A percentile compares a stretch with the other conserved stretches of the same genome.
Conservation (phyloP, 2,797 vertebrate species). For the Zalophus californianus region DNA sequence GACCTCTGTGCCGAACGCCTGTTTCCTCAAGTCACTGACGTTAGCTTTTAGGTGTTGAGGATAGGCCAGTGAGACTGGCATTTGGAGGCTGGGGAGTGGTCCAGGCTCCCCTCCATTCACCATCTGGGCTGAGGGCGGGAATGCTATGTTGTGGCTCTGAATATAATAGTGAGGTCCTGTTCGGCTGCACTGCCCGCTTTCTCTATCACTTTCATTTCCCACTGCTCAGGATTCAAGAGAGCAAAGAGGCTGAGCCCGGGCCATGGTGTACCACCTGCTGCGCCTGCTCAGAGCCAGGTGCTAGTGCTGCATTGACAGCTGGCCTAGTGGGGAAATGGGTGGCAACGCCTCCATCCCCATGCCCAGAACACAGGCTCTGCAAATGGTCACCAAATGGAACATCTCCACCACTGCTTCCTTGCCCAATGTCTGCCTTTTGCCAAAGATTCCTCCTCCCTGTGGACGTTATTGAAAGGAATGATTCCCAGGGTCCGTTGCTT, state of each 20-base stretch:
- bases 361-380: neutral
- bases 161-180: neutral
- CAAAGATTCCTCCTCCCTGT: neutral
- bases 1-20: neutral
- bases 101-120: neutral
- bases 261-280: neutral
- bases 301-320: neutral
- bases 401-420: neutral
- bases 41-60: neutral
- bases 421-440: neutral
- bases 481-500: neutral
- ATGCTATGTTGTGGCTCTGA: neutral
- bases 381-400: neutral
- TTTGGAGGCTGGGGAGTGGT: neutral
- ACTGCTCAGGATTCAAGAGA: neutral
- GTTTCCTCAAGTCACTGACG: neutral
- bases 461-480: slow-evolving; percentile 68
- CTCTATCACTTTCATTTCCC: neutral
- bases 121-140: neutral
- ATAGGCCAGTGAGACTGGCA: neutral
- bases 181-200: neutral
- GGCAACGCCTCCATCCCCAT: accelerated
- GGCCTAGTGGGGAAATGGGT: neutral
- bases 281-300: neutral
- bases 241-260: accelerated